These are phyloP conservation scores for Ploceus nigricollis DNA, from an alignment of 2,113 vertebrate species.

Conservation along the genomic window DNA sequence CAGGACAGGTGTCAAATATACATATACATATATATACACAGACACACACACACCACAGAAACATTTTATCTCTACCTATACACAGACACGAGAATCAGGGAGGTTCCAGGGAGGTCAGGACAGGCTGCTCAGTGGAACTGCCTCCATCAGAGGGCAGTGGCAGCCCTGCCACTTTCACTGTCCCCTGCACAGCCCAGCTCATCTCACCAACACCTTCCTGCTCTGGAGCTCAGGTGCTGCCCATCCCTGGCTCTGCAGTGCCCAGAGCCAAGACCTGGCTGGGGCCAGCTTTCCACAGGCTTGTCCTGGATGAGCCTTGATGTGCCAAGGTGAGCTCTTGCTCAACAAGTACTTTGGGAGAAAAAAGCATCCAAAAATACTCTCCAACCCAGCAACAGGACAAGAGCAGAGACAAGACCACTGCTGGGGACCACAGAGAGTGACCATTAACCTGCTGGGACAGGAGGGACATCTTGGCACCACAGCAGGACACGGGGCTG, in stretches of 20 bases:
- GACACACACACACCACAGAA: fast-evolving
- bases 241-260: background rate
- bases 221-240: background rate
- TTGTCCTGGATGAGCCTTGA: background rate
- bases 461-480: fast-evolving
- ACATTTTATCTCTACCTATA: fast-evolving
- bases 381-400: background rate
- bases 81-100: background rate
- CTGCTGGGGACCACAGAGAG: background rate
- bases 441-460: background rate
- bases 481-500: fast-evolving
- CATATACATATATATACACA: fast-evolving
- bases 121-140: background rate
- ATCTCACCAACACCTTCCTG: fast-evolving
- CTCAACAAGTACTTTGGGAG: background rate
- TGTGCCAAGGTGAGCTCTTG: background rate
- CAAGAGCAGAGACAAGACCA: background rate
- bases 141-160: background rate
- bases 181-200: background rate
- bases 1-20: background rate
- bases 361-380: background rate
- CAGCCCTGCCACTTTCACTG: background rate
- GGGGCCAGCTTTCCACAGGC: background rate
- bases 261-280: background rate
- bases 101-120: background rate